Percentiles rank a stretch among this genome's conserved stretches.
Evolutionary conservation across 2,888 invertebrate species (phyloP).

Genomic region (Chalcosyrphus nemorum): DNA sequence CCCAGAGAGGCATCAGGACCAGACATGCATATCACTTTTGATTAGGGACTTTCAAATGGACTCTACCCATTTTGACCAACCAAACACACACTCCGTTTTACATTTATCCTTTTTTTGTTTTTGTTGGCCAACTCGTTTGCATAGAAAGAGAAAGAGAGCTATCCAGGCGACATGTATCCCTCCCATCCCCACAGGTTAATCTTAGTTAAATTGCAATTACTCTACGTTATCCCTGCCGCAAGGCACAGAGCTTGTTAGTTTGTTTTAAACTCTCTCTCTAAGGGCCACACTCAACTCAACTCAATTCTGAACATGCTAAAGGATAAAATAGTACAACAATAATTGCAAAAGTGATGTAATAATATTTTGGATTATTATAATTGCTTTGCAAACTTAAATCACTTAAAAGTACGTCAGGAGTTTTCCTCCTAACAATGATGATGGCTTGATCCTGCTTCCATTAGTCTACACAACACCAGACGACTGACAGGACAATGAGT

Average conservation of each 20-base stretch:
- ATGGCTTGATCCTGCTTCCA: background rate
- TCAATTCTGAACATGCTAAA: conserved; percentile 10
- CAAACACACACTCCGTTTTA: no score
- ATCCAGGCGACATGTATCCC: background rate
- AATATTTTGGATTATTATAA: conserved; percentile 69
- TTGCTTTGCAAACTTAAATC: conserved; percentile 67
- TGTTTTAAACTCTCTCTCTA: background rate
- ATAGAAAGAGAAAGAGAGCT: background rate
- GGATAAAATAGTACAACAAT: conserved; percentile 57
- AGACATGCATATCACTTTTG: no score
- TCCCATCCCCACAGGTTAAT: conserved; percentile 9
- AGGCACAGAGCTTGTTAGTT: background rate
- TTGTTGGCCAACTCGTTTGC: background rate
- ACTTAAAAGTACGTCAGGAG: conserved; percentile 58
- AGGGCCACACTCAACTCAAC: background rate
- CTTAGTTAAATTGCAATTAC: conserved; percentile 11
- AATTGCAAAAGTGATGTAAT: conserved; percentile 62
- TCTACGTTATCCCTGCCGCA: conserved; percentile 10
- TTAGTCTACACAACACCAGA: background rate
- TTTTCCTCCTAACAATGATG: background rate
- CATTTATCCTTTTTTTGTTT: background rate
- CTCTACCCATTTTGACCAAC: no score
- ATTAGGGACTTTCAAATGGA: no score
- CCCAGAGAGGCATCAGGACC: no score
- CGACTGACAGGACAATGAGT: background rate